Conservation (phyloP, 1,140 invertebrate genomes). For the Bilobella aurantiaca region DNA sequence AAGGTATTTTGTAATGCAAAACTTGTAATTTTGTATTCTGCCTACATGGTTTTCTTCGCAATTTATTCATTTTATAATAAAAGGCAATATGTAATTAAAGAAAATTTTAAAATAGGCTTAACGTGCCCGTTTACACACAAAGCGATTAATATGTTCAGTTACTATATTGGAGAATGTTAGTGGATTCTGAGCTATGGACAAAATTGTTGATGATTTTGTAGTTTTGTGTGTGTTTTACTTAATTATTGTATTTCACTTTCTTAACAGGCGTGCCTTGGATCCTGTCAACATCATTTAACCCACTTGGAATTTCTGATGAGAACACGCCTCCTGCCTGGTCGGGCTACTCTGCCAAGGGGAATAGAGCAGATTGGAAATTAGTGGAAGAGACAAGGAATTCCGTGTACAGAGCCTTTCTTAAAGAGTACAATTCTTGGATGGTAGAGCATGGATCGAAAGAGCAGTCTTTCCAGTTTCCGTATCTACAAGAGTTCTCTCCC, state of each 20-base stretch:
- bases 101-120: too few species aligned
- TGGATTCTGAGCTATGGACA: too few species aligned
- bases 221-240: not conserved
- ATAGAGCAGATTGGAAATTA: not conserved
- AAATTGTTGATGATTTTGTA: not conserved
- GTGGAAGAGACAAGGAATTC: not conserved
- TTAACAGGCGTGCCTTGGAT: not conserved
- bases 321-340: not conserved
- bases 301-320: not conserved
- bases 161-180: too few species aligned
- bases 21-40: too few species aligned
- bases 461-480: not conserved
- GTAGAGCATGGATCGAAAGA: not conserved
- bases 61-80: too few species aligned
- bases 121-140: too few species aligned
- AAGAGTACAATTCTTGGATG: not conserved
- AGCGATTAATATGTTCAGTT: too few species aligned
- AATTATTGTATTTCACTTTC: too few species aligned
- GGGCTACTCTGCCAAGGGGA: not conserved
- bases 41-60: too few species aligned
- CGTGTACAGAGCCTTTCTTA: not conserved
- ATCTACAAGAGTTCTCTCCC: not conserved
- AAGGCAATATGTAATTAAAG: too few species aligned
- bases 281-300: not conserved
- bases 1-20: too few species aligned